Evolutionary conservation across 2,797 vertebrate genomes (phyloP).

Genomic region (Lagocephalus sceleratus): DNA sequence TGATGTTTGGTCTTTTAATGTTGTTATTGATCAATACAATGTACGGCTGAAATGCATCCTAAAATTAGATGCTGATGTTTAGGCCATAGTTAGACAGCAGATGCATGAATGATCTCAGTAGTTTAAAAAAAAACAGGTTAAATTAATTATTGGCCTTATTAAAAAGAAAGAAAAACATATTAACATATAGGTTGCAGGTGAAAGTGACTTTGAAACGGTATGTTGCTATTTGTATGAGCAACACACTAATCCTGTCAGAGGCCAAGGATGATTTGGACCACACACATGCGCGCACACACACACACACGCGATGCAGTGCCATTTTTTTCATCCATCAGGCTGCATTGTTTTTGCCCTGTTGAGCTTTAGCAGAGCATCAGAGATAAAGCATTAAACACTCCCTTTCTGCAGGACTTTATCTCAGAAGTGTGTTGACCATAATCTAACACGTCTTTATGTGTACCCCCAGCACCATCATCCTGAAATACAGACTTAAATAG

Average conservation of each 20-base stretch:
- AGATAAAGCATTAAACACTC: constrained; percentile 1
- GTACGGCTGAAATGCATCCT: no score
- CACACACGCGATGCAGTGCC: not conserved
- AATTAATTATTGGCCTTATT: no score
- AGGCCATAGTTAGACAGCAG: no score
- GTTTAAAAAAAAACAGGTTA: no score
- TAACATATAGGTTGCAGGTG: constrained; percentile 24
- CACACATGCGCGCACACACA: constrained; percentile 42
- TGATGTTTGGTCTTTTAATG: no score
- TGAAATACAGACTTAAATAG: constrained; percentile 12
- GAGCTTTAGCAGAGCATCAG: constrained; percentile 3
- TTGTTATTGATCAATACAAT: no score
- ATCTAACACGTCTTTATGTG: constrained; percentile 6
- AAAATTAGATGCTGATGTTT: no score
- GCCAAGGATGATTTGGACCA: constrained; percentile 45
- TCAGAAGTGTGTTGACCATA: constrained; percentile 10
- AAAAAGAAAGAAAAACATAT: no score
- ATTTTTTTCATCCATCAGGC: constrained; percentile 7
- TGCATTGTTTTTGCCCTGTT: constrained; percentile 1
- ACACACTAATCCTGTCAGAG: constrained; percentile 68
- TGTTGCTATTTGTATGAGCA: constrained; percentile 70
- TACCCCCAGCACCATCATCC: constrained; percentile 18
- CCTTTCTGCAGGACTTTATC: constrained; percentile 4
- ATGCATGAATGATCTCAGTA: no score
- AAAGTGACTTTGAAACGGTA: constrained; percentile 55